Percentiles rank a stretch among this genome's conserved stretches.
phyloP scores from a whole-genome alignment of 2,113 vertebrate genomes.

The Neolamprologus kungweensis region DNA sequence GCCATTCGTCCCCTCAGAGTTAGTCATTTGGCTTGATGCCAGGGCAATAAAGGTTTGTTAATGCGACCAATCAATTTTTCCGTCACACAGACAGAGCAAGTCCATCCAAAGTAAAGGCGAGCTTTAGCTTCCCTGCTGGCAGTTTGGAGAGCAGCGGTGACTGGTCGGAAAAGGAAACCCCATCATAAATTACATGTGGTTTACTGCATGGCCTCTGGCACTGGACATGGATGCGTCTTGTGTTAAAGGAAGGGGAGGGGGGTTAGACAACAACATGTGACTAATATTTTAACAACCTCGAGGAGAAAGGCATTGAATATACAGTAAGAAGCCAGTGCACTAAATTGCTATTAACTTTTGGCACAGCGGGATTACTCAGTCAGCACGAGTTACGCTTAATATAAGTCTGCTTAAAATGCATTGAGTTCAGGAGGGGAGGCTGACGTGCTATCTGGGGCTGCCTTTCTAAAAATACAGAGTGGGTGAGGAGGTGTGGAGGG shows the following conservation, averaged over 20 bases:
- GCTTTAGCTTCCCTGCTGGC: constrained; percentile 4
- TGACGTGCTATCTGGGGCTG: constrained; percentile 31
- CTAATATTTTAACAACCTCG: background rate
- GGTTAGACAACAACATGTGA: background rate
- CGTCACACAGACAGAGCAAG: background rate
- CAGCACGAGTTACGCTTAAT: constrained; percentile 5
- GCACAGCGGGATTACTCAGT: background rate
- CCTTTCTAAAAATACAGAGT: constrained; percentile 45
- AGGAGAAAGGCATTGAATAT: background rate
- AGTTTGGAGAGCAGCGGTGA: background rate
- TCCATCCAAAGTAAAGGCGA: background rate
- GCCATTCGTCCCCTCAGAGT: background rate
- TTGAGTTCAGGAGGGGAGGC: constrained; percentile 24
- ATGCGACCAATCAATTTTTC: constrained; percentile 50
- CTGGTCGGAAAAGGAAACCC: background rate
- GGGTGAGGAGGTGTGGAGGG: background rate
- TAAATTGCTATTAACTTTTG: background rate
- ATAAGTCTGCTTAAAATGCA: constrained; percentile 47
- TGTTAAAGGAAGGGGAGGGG: background rate
- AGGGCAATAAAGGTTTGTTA: constrained; percentile 51
- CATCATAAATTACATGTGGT: background rate
- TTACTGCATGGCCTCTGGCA: background rate
- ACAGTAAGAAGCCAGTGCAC: background rate
- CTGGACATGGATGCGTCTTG: background rate
- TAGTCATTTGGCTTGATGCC: constrained; percentile 19